A percentile compares a stretch with the other conserved stretches of the same genome.
Conservation (phyloP, 2,888 invertebrate genomes). For the Lithophane socia region DNA sequence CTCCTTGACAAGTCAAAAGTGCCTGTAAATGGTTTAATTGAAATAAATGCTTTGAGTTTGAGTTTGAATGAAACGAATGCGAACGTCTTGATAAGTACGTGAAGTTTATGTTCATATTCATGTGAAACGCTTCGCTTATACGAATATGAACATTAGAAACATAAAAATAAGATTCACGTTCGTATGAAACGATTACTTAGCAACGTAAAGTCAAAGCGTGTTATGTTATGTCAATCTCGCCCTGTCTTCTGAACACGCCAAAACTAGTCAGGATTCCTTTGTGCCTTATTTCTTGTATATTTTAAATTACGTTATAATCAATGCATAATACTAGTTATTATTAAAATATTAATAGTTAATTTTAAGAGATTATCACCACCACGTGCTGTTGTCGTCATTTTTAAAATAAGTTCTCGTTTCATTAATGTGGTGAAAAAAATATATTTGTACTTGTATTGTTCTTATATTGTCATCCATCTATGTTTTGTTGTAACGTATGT, state of each 20-base stretch:
- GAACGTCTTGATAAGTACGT: too few species aligned
- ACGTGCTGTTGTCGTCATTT: constrained; percentile 50
- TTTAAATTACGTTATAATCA: constrained; percentile 48
- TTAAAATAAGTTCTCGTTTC: constrained; percentile 2
- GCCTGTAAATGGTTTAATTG: too few species aligned
- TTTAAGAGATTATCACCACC: constrained; percentile 66
- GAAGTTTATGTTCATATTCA: neutral
- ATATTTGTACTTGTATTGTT: neutral
- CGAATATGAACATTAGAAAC: neutral
- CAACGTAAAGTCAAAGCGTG: too few species aligned
- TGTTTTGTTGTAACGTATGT: too few species aligned
- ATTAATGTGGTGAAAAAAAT: neutral
- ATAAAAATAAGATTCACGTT: neutral
- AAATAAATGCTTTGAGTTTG: too few species aligned
- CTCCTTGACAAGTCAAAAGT: too few species aligned
- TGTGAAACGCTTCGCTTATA: too few species aligned
- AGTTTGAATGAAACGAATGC: neutral
- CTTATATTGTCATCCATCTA: constrained; percentile 17
- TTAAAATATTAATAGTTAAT: constrained; percentile 48
- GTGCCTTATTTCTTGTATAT: constrained; percentile 65
- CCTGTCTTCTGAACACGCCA: constrained; percentile 39
- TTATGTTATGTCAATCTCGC: too few species aligned
- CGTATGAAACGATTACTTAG: neutral
- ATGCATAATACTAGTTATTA: constrained; percentile 56
- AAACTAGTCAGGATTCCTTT: constrained; percentile 64